Conservation (phyloP, 2,797 vertebrate species). For the Schizothorax lantsangensis region DNA sequence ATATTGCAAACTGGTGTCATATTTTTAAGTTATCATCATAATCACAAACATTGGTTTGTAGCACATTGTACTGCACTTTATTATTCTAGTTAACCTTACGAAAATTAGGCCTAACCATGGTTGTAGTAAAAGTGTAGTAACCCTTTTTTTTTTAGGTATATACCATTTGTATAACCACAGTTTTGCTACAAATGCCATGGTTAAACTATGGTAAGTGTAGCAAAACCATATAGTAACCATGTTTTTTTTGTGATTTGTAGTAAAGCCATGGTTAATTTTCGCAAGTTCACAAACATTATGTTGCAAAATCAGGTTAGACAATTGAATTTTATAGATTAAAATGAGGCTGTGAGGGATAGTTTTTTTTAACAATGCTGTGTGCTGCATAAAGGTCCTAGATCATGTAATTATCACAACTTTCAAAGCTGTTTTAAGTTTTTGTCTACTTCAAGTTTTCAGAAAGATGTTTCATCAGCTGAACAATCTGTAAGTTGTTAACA, state of each 20-base stretch:
- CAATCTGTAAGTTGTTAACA: neutral
- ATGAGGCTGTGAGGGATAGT: neutral
- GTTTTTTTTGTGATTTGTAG: no score
- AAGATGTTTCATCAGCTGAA: neutral
- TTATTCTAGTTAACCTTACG: neutral
- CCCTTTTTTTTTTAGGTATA: no score
- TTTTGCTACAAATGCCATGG: neutral
- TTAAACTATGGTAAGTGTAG: no score
- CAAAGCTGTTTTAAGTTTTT: neutral
- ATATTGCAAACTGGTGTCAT: no score
- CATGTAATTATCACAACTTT: neutral
- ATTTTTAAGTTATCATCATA: no score
- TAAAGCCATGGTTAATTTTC: no score
- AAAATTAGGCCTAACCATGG: neutral
- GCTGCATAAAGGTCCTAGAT: neutral
- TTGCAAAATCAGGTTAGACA: neutral
- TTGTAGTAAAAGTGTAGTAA: neutral
- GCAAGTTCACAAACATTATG: no score
- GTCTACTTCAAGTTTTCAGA: neutral
- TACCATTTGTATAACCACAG: neutral
- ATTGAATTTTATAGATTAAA: neutral
- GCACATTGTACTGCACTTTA: neutral
- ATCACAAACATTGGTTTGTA: no score
- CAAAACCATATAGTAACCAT: neutral
- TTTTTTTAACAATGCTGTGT: neutral